phyloP scores from a whole-genome alignment of 2,888 invertebrate genomes.

The Pimpla rufipes region DNA sequence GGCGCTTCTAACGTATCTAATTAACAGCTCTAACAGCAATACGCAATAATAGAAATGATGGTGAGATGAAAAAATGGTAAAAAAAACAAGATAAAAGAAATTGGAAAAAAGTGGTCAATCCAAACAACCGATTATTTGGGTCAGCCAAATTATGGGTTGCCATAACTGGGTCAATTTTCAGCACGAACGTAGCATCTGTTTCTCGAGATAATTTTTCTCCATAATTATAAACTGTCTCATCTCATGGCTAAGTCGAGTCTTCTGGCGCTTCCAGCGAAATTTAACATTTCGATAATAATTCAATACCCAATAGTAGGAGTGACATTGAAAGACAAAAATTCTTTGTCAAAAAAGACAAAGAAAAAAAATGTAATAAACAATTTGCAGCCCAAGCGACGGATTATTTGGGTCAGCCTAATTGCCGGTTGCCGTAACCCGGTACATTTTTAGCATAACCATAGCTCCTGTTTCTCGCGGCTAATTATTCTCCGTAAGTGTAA shows the following conservation, averaged over 20 bases:
- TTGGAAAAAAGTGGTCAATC: neutral
- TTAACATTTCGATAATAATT: conserved; percentile 54
- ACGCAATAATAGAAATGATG: too few species aligned
- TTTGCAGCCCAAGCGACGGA: too few species aligned
- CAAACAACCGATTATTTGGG: too few species aligned
- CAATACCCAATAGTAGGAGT: too few species aligned
- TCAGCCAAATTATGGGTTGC: conserved; percentile 5
- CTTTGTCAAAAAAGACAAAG: too few species aligned
- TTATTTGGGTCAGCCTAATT: neutral
- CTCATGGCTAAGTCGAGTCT: neutral
- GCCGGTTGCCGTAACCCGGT: neutral
- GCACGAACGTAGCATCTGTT: neutral
- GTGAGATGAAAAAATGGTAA: too few species aligned
- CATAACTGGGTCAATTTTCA: neutral
- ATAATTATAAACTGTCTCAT: conserved; percentile 23
- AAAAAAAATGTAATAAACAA: too few species aligned
- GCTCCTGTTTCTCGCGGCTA: neutral
- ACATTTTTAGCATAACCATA: neutral
- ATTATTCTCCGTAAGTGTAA: neutral
- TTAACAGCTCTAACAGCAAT: too few species aligned
- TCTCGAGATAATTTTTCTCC: neutral
- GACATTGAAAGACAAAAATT: too few species aligned
- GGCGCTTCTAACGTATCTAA: too few species aligned
- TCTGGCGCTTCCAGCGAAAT: neutral
- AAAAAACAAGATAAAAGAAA: neutral